Evolutionary conservation across 2,113 vertebrate species (phyloP).

Genomic region (Cnemophilus loriae): DNA sequence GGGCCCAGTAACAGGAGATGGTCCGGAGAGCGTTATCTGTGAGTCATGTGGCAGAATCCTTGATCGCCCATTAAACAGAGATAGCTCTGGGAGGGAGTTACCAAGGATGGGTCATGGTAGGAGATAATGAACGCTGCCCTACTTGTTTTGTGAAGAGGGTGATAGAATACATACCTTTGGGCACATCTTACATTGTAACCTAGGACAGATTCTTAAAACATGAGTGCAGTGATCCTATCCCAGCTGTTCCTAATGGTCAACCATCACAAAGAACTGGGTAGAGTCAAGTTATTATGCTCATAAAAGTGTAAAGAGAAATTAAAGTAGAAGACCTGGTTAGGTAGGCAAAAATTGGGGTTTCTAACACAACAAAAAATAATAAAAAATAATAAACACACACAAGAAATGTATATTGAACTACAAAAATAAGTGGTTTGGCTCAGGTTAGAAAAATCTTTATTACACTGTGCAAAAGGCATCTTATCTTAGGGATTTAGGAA

Average conservation of each 20-base stretch:
- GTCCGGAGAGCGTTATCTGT: too few species aligned
- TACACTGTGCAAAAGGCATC: neutral
- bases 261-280: neutral
- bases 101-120: too few species aligned
- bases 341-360: fast-evolving
- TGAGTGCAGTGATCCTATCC: too few species aligned
- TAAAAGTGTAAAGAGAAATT: neutral
- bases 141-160: too few species aligned
- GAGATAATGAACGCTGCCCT: too few species aligned
- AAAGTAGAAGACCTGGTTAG: neutral
- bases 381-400: neutral
- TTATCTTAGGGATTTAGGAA: neutral
- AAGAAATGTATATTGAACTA: fast-evolving
- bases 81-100: too few species aligned
- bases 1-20: too few species aligned
- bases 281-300: neutral
- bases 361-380: too few species aligned
- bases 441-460: neutral
- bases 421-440: neutral
- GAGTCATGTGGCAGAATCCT: too few species aligned
- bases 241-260: neutral
- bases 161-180: too few species aligned
- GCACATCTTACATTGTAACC: too few species aligned
- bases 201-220: neutral
- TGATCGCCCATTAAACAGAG: too few species aligned